A percentile compares a stretch with the other conserved stretches of the same genome.
These are phyloP conservation scores for Sterna hirundo DNA, from an alignment of 2,113 vertebrate species.

Conservation along the genomic window DNA sequence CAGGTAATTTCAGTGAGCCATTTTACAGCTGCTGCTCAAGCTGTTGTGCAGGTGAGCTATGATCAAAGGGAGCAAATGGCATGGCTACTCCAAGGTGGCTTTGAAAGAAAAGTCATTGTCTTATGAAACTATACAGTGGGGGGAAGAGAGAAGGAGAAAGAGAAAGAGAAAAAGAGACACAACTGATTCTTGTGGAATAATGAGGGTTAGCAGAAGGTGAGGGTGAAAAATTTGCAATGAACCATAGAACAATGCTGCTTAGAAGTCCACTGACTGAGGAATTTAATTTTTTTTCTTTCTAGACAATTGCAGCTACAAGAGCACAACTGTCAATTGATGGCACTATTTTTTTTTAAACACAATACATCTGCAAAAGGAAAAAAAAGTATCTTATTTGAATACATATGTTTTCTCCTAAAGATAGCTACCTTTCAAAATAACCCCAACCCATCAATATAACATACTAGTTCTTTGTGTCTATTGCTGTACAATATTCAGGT, in stretches of 20 bases:
- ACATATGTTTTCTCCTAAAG: background rate
- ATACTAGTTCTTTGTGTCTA: background rate
- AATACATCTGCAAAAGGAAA: background rate
- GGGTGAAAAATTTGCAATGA: background rate
- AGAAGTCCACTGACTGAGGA: background rate
- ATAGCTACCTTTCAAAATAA: rapidly evolving
- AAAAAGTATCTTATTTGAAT: background rate
- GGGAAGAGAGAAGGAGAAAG: background rate
- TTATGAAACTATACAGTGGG: background rate
- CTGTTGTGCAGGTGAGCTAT: constrained; percentile 30
- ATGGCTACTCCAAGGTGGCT: background rate
- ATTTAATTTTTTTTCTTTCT: background rate
- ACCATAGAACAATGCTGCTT: background rate
- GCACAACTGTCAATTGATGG: background rate
- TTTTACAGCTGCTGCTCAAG: constrained; percentile 41
- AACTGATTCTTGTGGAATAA: constrained; percentile 3
- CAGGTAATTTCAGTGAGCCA: constrained; percentile 1
- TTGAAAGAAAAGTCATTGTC: constrained; percentile 38
- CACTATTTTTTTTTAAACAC: background rate
- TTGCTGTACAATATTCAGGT: background rate
- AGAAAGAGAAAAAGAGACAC: background rate
- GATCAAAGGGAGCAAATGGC: constrained; percentile 36
- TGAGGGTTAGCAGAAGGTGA: background rate
- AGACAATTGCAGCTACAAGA: background rate
- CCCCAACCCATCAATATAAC: rapidly evolving